Base-by-base conservation (phyloP, 2,113 vertebrate genomes). In the Solea senegalensis region DNA sequence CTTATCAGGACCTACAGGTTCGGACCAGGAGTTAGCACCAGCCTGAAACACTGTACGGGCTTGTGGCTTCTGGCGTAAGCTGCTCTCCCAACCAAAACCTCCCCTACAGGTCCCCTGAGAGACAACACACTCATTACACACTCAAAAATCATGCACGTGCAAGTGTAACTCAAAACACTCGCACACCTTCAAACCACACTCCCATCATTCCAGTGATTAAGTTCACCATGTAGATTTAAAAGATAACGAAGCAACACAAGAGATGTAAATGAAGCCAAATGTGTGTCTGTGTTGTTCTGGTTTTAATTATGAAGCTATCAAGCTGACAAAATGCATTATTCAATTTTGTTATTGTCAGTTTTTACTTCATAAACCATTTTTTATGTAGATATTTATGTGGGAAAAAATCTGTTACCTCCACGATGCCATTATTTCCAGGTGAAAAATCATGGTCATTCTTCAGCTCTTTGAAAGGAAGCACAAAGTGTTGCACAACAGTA, bases 11-110 rank as follows among this genome's bases (percentile, higher is more conserved):
- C 3, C 72, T 65, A 64, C 1, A 54, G 85, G 81, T 63, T 86
- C 82, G 75, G 57, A 74, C 89, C 91, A 85, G 78, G 74, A 76
- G 60, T 59, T 79, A 51, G 52, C 71, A 76, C 91, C 92, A 73
- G 92, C 92, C 91, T 94, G 92, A 91, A 90, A 94, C 77, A 93
- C 43, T 59, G 86, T 82, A 27, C 93, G 91, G 75, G 89, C 81
- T 60, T 77, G 85, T 53, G 92, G 92, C 79, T 85, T 92, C 90
- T 92, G 90, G 46, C 93, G 90, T 65, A 93, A 90, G 75, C 90
- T 91, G 86, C 69, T 90, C 61, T 91, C 89, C 90, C 90, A 90
- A 80, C 86, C 92, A 74, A 12, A 88, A 83, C 79, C 9, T 8
- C 92, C 91, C 84, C 92, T 90, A 89, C 39, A 41, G 78, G 74